Evolutionary conservation across 2,797 vertebrate genomes (phyloP), one percentile per base, ranked within the genome.

Genomic region (Craterocephalus amniculus): DNA sequence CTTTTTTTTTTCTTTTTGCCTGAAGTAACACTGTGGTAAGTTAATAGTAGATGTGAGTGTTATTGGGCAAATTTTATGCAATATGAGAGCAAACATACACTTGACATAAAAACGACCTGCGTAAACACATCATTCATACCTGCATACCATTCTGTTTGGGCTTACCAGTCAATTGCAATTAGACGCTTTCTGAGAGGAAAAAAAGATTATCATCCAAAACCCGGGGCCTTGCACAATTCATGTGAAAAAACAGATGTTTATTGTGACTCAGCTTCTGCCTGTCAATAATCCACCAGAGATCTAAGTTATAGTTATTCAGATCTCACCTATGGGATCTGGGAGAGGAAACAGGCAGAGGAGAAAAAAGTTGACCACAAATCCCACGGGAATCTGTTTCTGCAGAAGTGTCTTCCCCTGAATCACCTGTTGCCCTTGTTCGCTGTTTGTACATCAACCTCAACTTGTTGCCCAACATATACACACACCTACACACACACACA

Each of bases 61-160:
- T 93, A 93, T 93, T 92, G 89, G 88, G 88, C 89, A 91, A 93
- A 93, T 93, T 91, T 90, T 93, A 91, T 92, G 91, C 89, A 93
- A 91, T 91, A 92, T 87, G 85, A 91, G 82, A 78, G 88, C 86
- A 93, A 93, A 92, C 90, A 91, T 84, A 78, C 88, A 83, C 87
- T 87, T 87, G 83, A 83, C 87, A 88, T 86, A 87, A 91, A 91
- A 88, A 83, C 79, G 65, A 88, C 77, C 90, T 88, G 88, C 85
- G 66, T 92, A 91, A 94, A 93, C 89, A 92, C 88, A 91, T 84
- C 83, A 84, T 91, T 91, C 91, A 86, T 85, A 90, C 83, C 76
- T 89, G 86, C 91, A 88, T 86, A 67, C 87, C 90, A 83, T 88
- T 90, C 89, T 92, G 93, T 94, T 92, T 93, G 93, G 93, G 91